Percentiles rank a stretch among this genome's conserved stretches.
These are phyloP conservation scores for Thereuonema tuberculata DNA, from an alignment of 1,140 invertebrate genomes.

Conservation along the genomic window DNA sequence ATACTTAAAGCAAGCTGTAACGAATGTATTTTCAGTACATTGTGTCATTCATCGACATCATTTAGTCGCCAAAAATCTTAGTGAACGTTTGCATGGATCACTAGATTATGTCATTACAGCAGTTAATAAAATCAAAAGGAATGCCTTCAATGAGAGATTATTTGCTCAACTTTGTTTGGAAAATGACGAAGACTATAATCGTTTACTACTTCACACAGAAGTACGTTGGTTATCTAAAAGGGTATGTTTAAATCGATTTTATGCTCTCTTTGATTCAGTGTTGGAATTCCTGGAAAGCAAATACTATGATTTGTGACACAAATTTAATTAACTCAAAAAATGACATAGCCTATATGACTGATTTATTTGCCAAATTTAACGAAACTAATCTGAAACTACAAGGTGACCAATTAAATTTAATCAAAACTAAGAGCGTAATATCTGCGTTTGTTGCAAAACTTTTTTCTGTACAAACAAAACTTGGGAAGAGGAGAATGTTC, in stretches of 20 bases:
- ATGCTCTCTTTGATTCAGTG: slow-evolving; percentile 13
- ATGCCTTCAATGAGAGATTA: slow-evolving; percentile 15
- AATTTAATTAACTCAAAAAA: slow-evolving; percentile 7
- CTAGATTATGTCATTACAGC: slow-evolving; percentile 16
- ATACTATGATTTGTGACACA: slow-evolving; percentile 17
- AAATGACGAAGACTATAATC: slow-evolving; percentile 19
- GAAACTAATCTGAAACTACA: slow-evolving; percentile 16
- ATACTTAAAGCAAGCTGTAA: slow-evolving; percentile 8
- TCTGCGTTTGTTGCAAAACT: slow-evolving; percentile 15
- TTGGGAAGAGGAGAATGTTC: too few relatives aligned
- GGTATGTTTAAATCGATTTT: slow-evolving; percentile 14
- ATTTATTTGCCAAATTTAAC: slow-evolving; percentile 18
- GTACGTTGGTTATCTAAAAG: slow-evolving; percentile 18
- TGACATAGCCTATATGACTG: slow-evolving; percentile 18
- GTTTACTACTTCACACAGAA: slow-evolving; percentile 13
- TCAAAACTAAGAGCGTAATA: slow-evolving; percentile 14
- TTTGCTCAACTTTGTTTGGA: slow-evolving; percentile 16
- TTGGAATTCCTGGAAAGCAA: slow-evolving; percentile 17
- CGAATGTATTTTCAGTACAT: slow-evolving; percentile 15
- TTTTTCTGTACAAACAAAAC: slow-evolving; percentile 12
- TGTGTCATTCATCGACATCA: slow-evolving; percentile 16
- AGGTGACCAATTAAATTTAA: slow-evolving; percentile 17
- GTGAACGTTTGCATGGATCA: slow-evolving; percentile 15
- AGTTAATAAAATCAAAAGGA: slow-evolving; percentile 14
- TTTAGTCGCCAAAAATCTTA: slow-evolving; percentile 17